Evolutionary conservation across 2,888 invertebrate genomes (phyloP).

Genomic region (Prenolepis imparis): DNA sequence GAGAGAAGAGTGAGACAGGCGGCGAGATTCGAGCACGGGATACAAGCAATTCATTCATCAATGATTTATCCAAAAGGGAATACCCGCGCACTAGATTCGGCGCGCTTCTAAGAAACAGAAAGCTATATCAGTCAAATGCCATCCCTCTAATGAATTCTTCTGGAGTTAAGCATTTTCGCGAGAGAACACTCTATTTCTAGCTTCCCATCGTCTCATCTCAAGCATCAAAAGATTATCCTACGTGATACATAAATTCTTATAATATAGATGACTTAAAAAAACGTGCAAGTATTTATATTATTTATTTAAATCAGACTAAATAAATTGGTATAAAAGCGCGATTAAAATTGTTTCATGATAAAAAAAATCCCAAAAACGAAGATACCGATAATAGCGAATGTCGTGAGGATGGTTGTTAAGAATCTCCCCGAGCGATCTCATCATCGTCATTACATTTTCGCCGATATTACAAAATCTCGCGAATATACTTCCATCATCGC

Average conservation of each 20-base stretch:
- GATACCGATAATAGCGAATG: neutral
- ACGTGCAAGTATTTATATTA: neutral
- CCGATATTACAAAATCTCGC: conserved; percentile 47
- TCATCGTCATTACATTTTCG: conserved; percentile 38
- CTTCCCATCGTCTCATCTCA: neutral
- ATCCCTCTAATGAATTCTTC: conserved; percentile 16
- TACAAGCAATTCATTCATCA: conserved; percentile 58
- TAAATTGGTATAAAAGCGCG: neutral
- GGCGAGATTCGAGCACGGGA: conserved; percentile 48
- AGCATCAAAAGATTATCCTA: neutral
- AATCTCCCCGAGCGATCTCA: neutral
- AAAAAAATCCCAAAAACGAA: neutral
- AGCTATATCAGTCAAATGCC: conserved; percentile 52
- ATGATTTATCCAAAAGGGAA: conserved; percentile 56
- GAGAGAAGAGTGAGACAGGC: conserved; percentile 12
- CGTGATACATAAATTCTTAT: neutral
- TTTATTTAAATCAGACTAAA: too few relatives aligned
- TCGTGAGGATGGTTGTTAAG: neutral
- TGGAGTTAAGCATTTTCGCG: conserved; percentile 19
- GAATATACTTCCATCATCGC: conserved; percentile 42
- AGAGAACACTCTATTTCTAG: neutral
- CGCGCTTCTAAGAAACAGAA: conserved; percentile 55
- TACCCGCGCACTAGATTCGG: conserved; percentile 45
- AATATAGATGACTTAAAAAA: neutral
- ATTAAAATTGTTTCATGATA: neutral